These are phyloP conservation scores for Salmo trutta DNA, from an alignment of 2,797 vertebrate genomes.

Conservation along the genomic window DNA sequence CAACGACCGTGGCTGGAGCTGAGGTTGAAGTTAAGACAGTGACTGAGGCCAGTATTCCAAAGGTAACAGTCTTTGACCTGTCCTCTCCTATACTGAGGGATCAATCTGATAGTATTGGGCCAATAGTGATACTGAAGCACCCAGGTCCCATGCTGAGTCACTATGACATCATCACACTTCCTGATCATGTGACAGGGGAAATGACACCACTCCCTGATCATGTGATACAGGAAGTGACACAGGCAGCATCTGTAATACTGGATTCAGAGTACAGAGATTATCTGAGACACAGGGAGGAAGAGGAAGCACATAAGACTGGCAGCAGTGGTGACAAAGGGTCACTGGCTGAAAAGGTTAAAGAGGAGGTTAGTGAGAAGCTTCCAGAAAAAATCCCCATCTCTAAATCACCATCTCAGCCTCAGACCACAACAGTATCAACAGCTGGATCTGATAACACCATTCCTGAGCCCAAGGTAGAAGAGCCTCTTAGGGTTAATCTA, in stretches of 20 bases:
- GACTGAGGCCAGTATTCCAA: constrained; percentile 29
- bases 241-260: constrained; percentile 22
- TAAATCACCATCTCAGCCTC: constrained; percentile 8
- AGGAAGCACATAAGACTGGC: constrained; percentile 22
- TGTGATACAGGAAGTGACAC: constrained; percentile 35
- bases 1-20: neutral
- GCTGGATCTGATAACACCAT: constrained; percentile 34
- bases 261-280: constrained; percentile 16
- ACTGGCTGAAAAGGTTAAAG: neutral
- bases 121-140: constrained; percentile 47
- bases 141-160: constrained; percentile 75
- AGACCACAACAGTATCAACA: constrained; percentile 16
- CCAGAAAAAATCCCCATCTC: neutral
- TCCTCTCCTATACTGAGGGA: constrained; percentile 17
- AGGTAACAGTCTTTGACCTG: constrained; percentile 38
- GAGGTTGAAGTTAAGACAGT: neutral
- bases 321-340: neutral
- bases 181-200: constrained; percentile 33
- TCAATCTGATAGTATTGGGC: constrained; percentile 38
- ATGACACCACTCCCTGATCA: constrained; percentile 35
- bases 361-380: constrained; percentile 28
- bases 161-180: constrained; percentile 32
- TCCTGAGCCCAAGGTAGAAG: constrained; percentile 27
- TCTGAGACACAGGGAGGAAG: constrained; percentile 9
- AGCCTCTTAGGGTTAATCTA: constrained; percentile 46